These are phyloP conservation scores for Squalus acanthias DNA, from an alignment of 2,797 vertebrate genomes.

Conservation along the genomic window DNA sequence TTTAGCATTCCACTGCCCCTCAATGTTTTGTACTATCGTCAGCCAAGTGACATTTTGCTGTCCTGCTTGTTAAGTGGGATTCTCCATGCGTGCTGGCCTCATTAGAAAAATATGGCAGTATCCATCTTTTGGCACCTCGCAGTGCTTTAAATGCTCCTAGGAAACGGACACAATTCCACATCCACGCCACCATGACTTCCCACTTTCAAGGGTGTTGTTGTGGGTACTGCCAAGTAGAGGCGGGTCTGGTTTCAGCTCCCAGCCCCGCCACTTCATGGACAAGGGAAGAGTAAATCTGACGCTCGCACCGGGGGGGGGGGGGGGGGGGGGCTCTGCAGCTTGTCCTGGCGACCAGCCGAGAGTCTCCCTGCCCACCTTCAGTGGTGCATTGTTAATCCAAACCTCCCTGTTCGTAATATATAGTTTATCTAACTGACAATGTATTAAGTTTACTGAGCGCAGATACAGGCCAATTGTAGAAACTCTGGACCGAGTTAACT, in stretches of 20 bases:
- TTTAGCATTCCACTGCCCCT: too few species aligned
- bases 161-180: background rate
- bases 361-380: background rate
- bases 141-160: background rate
- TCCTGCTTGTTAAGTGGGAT: background rate
- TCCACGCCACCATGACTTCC: background rate
- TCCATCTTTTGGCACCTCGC: background rate
- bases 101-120: background rate
- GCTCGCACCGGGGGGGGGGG: too few species aligned
- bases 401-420: background rate
- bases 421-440: too few species aligned
- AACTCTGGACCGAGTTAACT: too few species aligned
- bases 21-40: background rate
- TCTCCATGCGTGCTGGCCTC: background rate
- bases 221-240: background rate
- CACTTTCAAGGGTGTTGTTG: background rate
- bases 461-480: background rate
- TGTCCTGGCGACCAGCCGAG: background rate
- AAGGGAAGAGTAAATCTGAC: too few species aligned
- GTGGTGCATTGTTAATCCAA: background rate
- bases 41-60: background rate
- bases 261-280: background rate
- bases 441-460: background rate
- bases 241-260: background rate
- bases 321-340: background rate